These are phyloP conservation scores for Pteromalus puparum DNA, from an alignment of 1,140 invertebrate species.

Conservation along the genomic window DNA sequence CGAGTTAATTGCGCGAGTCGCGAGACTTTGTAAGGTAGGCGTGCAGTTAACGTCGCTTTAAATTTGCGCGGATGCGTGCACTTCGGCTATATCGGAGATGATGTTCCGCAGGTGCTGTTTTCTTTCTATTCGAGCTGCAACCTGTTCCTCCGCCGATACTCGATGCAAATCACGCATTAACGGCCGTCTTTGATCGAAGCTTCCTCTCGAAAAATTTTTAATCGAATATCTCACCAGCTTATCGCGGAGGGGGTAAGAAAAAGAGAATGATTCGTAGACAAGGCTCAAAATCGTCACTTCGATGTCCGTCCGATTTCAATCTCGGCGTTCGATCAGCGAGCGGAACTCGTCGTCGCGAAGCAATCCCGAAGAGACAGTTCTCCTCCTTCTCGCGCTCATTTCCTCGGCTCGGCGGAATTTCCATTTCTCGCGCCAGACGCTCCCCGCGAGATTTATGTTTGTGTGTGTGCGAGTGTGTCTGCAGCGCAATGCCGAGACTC, in stretches of 20 bases:
- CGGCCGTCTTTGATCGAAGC: too few species aligned
- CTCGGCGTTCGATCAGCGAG: neutral
- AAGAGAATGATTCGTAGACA: neutral
- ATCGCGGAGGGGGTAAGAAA: neutral
- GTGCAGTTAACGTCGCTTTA: conserved; percentile 4
- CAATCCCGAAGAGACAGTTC: neutral
- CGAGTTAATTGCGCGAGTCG: neutral
- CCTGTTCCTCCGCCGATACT: neutral
- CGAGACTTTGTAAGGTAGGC: conserved; percentile 6
- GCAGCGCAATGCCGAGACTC: neutral
- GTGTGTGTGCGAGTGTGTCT: neutral
- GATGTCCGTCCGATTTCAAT: neutral
- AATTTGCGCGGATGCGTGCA: conserved; percentile 1
- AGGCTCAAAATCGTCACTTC: neutral
- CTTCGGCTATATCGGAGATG: neutral
- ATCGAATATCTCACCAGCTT: neutral
- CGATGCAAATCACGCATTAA: neutral
- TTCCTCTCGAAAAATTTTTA: neutral
- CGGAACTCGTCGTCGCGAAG: neutral
- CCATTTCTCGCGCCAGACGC: conserved; percentile 17
- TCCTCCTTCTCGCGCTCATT: neutral
- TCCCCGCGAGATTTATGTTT: conserved; percentile 9
- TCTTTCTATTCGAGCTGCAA: neutral
- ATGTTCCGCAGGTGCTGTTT: neutral
- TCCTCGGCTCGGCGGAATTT: neutral